phyloP scores from a whole-genome alignment of 2,113 vertebrate genomes.

The Ammodytes dubius region DNA sequence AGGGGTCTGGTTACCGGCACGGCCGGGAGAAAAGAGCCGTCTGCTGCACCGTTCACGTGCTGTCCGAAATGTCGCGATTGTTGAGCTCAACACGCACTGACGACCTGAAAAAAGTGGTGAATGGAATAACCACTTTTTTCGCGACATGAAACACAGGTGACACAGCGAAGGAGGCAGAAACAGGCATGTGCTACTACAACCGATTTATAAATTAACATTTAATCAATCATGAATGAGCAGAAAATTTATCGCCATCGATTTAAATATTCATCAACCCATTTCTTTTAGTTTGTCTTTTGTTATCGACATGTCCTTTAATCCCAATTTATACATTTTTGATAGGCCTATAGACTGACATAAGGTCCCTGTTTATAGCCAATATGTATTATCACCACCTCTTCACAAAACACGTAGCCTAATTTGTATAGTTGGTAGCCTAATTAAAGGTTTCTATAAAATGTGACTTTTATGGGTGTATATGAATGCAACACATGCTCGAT shows the following conservation, averaged over 20 bases:
- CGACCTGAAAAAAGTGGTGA: background rate
- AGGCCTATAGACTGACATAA: too few relatives aligned
- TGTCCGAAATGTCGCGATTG: constrained; percentile 1
- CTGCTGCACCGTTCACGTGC: constrained; percentile 44
- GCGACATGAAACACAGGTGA: background rate
- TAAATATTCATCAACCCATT: background rate
- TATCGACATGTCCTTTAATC: too few relatives aligned
- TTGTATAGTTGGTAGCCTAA: too few relatives aligned
- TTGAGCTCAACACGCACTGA: background rate
- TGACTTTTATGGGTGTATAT: background rate
- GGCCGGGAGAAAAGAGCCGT: background rate
- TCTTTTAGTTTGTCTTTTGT: background rate
- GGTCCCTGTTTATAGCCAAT: too few relatives aligned
- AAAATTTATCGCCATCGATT: background rate
- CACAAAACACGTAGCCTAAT: too few relatives aligned
- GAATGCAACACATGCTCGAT: constrained; percentile 9
- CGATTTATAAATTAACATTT: background rate
- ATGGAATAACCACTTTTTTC: background rate
- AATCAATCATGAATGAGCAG: background rate
- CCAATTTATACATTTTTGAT: background rate
- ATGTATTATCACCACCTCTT: too few relatives aligned
- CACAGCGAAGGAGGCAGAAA: background rate
- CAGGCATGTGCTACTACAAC: background rate
- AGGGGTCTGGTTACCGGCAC: constrained; percentile 59
- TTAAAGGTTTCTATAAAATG: background rate